These are phyloP conservation scores for Zelleria hepariella DNA, from an alignment of 2,888 invertebrate species.

Conservation along the genomic window DNA sequence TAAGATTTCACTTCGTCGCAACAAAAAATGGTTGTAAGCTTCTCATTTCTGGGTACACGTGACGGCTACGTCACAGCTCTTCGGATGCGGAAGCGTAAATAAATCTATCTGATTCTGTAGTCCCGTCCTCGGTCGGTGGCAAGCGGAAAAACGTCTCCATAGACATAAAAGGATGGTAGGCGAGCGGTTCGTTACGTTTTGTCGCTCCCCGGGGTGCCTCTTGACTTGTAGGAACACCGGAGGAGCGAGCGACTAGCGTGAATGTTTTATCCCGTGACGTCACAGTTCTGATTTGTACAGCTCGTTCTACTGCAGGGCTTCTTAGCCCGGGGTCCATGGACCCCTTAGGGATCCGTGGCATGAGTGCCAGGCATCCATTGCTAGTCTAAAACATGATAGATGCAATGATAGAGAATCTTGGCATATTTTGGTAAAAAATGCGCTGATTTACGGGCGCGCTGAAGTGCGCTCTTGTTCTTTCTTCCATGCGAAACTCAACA, in stretches of 20 bases:
- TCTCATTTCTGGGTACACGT: not conserved
- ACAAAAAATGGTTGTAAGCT: not conserved
- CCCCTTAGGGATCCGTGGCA: too few species aligned
- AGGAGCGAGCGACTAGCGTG: conserved; percentile 30
- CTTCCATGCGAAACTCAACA: too few species aligned
- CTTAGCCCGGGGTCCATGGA: too few species aligned
- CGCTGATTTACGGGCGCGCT: too few species aligned
- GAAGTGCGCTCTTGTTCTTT: too few species aligned
- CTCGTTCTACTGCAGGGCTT: too few species aligned
- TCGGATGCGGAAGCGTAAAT: conserved; percentile 48
- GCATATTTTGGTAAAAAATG: too few species aligned
- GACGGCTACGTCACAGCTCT: conserved; percentile 19
- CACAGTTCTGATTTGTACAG: conserved; percentile 64
- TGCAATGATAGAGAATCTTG: too few species aligned
- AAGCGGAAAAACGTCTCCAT: conserved; percentile 55
- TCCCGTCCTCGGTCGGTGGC: conserved; percentile 32
- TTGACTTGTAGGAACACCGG: conserved; percentile 16
- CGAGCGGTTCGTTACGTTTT: conserved; percentile 66
- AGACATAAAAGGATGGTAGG: conserved; percentile 52
- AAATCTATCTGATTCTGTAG: conserved; percentile 49
- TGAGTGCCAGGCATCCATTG: too few species aligned
- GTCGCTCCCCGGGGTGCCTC: conserved; percentile 55
- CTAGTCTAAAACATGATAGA: too few species aligned
- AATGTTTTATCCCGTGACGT: conserved; percentile 57
- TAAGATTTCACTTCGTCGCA: conserved; percentile 9